Percentiles rank a stretch among this genome's conserved stretches.
Conservation (phyloP, 2,113 vertebrate species). For the Proteles cristata region DNA sequence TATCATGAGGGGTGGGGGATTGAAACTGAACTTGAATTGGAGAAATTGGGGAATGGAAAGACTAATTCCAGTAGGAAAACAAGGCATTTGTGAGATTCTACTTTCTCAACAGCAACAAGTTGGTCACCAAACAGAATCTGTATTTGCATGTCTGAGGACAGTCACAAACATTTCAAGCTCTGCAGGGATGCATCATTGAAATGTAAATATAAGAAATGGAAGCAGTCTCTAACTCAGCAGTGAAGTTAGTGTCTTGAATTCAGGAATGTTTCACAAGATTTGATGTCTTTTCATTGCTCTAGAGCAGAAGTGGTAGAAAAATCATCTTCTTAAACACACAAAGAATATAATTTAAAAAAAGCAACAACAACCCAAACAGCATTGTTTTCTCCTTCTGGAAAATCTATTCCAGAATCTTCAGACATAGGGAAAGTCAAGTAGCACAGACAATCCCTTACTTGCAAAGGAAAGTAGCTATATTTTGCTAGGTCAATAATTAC, state of each 20-base stretch:
- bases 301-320: not conserved
- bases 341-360: not conserved
- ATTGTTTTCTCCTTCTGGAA: not conserved
- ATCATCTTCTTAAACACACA: not conserved
- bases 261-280: not conserved
- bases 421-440: not conserved
- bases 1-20: not conserved
- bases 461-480: not conserved
- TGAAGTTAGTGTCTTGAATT: not conserved
- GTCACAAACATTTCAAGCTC: not conserved
- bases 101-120: not conserved
- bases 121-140: not conserved
- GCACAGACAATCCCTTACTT: not conserved
- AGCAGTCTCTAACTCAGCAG: not conserved
- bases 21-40: not conserved
- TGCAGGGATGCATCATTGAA: not conserved
- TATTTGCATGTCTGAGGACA: not conserved
- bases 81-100: not conserved
- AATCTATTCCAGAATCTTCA: not conserved
- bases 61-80: not conserved
- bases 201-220: not conserved
- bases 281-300: not conserved
- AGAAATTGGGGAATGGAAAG: not conserved
- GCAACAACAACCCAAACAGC: not conserved
- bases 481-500: constrained; percentile 33